Evolutionary conservation across 2,797 vertebrate genomes (phyloP).

Genomic region (Parotocinclus haroldoi): DNA sequence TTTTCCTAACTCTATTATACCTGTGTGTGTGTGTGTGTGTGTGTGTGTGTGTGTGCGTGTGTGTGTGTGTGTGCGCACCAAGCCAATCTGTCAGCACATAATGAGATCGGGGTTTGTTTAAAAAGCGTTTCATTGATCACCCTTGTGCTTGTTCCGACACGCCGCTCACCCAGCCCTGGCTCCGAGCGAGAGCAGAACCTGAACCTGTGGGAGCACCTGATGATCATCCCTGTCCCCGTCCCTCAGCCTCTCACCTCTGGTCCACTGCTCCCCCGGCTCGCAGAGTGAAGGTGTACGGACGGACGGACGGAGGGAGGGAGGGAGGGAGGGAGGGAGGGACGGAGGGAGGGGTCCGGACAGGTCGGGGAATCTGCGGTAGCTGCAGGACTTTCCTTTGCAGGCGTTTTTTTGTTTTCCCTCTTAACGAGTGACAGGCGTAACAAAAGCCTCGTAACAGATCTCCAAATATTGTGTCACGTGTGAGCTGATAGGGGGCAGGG

Average conservation of each 20-base stretch:
- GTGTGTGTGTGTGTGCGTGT: constrained; percentile 6
- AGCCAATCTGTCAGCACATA: constrained; percentile 7
- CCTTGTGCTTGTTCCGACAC: constrained; percentile 36
- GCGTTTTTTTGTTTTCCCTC: background rate
- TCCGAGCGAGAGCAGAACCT: constrained; percentile 2
- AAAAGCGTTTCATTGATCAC: constrained; percentile 31
- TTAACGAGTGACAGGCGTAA: constrained; percentile 6
- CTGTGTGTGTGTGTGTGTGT: background rate
- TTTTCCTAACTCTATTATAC: constrained; percentile 7
- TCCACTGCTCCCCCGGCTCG: too few relatives aligned
- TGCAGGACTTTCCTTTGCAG: background rate
- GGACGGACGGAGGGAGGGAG: too few relatives aligned
- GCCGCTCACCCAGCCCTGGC: constrained; percentile 24
- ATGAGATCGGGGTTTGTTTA: constrained; percentile 21
- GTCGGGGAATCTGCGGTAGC: background rate
- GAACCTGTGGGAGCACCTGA: too few relatives aligned
- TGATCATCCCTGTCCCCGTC: too few relatives aligned
- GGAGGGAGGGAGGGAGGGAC: too few relatives aligned
- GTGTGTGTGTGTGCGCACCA: background rate
- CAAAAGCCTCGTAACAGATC: constrained; percentile 20
- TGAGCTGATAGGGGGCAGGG: constrained; percentile 2
- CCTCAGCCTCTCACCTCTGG: too few relatives aligned
- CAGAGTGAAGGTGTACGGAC: too few relatives aligned
- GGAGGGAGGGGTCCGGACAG: too few relatives aligned
- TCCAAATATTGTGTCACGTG: constrained; percentile 27